Base-by-base conservation (phyloP, 2,797 vertebrate genomes). In the Dendrocincla fuliginosa region DNA sequence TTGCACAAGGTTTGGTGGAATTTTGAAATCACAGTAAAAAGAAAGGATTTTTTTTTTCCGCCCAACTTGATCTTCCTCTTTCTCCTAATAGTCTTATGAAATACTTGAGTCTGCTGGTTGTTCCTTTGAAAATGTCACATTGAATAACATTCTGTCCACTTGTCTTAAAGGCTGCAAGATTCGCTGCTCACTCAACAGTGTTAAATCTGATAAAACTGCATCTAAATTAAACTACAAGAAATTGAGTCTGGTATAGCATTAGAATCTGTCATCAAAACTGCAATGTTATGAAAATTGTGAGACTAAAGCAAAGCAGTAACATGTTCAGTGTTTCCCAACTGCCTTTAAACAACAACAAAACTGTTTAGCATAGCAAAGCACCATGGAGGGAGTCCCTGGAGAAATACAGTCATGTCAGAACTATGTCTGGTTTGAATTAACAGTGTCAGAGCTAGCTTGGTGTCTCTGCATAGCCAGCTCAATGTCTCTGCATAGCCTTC, bases 381-480 rank as follows among this genome's bases (percentile, higher is more conserved):
- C 32, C 17, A 25, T 2, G 4, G 74, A 74, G 63, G 41, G 73
- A 53, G 27, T 92, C 93, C 76, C 79, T 84, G 59, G 96, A 75
- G 91, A 85, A 68, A 78, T 75, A 47, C 1, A 68, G 30, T 95
- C 79, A 57, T 33, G 61, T 55, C 69, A 78, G 76, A 94, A 33
- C 79, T 65, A 74, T 84, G 76, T 86, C 87, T 95, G 91, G 24
- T 92, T 93, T 86, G 50, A 84, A 75, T 92, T 84, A 91, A 73
- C 37, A n/a, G 16, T 53, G n/a, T 80, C 73, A 64, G 64, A 85
- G 41, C 52, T 70, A 28, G 37, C 71, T 83, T 1, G 0, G 30
- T 68, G 47, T 81, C 64, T 89, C 69, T 94, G 56, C 33, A 16
- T 37, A 74, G 64, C 30, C 87, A 42, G 42, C 42, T 42, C 18